Conservation (phyloP, 2,797 vertebrate species). For the Oryzias dopingdopingensis region DNA sequence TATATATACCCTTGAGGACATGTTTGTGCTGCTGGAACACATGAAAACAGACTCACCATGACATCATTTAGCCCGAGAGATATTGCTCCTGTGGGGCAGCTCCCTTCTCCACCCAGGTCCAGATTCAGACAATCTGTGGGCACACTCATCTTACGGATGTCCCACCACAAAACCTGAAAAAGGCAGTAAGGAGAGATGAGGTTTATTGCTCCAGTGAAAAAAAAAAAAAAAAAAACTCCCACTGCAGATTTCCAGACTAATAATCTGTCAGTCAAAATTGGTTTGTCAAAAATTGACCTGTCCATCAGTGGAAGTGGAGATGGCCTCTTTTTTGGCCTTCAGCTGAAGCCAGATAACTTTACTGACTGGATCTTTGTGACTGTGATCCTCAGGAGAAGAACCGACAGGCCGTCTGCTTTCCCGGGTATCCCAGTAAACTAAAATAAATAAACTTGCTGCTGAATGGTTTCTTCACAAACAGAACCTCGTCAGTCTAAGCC, state of each 20-base stretch:
- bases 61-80: constrained; percentile 87
- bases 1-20: neutral
- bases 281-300: constrained; percentile 75
- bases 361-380: constrained; percentile 92
- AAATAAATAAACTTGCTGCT: constrained; percentile 17
- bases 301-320: constrained; percentile 91
- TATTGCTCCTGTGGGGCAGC: constrained; percentile 83
- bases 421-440: constrained; percentile 91
- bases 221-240: too few species aligned
- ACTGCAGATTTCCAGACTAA: neutral
- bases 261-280: neutral
- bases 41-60: constrained; percentile 78
- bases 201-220: neutral
- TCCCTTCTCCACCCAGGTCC: constrained; percentile 81
- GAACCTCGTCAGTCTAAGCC: neutral
- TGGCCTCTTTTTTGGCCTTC: constrained; percentile 89
- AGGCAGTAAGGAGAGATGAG: neutral
- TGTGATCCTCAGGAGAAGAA: constrained; percentile 83
- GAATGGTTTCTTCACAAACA: neutral
- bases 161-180: constrained; percentile 93
- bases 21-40: neutral
- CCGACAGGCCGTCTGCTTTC: constrained; percentile 86
- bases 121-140: constrained; percentile 86
- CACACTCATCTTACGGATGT: constrained; percentile 85
- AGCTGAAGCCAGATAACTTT: constrained; percentile 91